Conservation (phyloP, 2,888 invertebrate genomes). For the Colletes collaris region DNA sequence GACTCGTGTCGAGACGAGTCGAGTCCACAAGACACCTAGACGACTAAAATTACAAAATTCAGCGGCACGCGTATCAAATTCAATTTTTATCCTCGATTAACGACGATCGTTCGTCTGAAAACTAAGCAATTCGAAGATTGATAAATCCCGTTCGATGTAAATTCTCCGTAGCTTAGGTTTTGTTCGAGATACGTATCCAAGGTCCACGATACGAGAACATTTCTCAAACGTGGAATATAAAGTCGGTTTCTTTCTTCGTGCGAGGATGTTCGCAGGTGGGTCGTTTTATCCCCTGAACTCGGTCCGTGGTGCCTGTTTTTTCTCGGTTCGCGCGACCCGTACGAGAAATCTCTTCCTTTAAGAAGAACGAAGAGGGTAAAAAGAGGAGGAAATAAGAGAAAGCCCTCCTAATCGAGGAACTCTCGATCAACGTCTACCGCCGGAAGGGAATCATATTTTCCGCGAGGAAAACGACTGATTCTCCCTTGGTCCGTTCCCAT, state of each 20-base stretch:
- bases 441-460: slow-evolving; percentile 76
- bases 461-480: slow-evolving; percentile 60
- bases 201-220: slow-evolving; percentile 58
- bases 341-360: slow-evolving; percentile 52
- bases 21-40: no score
- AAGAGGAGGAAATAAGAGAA: slow-evolving; percentile 38
- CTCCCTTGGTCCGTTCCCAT: slow-evolving; percentile 23
- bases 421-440: slow-evolving; percentile 75
- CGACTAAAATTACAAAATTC: no score
- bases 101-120: no score
- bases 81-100: no score
- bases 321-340: slow-evolving; percentile 35
- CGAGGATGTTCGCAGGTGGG: slow-evolving; percentile 58
- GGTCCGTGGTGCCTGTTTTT: slow-evolving; percentile 6
- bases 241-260: slow-evolving; percentile 35
- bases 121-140: background rate
- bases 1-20: no score
- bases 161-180: slow-evolving; percentile 56
- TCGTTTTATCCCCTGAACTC: slow-evolving; percentile 41
- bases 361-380: slow-evolving; percentile 20
- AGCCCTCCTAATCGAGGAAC: slow-evolving; percentile 71
- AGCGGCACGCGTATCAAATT: no score
- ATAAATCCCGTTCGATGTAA: slow-evolving; percentile 60
- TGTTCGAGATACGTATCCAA: slow-evolving; percentile 46
- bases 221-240: slow-evolving; percentile 63